Conservation (phyloP, 1,140 invertebrate genomes). For the Reticulitermes speratus region DNA sequence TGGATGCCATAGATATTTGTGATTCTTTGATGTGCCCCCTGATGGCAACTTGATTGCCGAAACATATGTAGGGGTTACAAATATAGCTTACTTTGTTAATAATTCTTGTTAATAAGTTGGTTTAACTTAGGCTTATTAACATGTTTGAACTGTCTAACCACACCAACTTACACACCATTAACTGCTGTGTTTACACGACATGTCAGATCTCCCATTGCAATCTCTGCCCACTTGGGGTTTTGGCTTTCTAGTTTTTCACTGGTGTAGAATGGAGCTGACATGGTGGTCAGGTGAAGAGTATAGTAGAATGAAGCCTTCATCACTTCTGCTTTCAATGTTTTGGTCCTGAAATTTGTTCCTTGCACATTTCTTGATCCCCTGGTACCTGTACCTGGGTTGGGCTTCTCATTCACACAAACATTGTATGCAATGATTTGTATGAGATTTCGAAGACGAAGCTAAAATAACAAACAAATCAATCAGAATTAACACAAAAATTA, state of each 20-base stretch:
- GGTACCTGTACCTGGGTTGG: constrained; percentile 25
- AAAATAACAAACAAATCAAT: constrained; percentile 40
- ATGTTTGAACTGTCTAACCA: no score
- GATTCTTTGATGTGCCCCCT: no score
- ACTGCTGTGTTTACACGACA: constrained; percentile 37
- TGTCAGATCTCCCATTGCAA: constrained; percentile 54
- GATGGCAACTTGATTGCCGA: no score
- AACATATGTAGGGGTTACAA: no score
- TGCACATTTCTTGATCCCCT: no score
- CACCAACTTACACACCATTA: background rate
- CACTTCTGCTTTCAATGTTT: constrained; percentile 15
- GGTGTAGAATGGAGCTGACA: constrained; percentile 83
- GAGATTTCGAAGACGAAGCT: constrained; percentile 69
- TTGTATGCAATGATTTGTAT: constrained; percentile 68
- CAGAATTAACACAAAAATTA: background rate
- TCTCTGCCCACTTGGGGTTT: constrained; percentile 75
- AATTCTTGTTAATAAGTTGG: no score
- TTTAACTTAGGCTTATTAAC: no score
- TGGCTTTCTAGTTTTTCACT: constrained; percentile 73
- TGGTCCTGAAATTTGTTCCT: background rate
- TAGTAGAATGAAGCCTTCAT: constrained; percentile 63
- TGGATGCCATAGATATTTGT: no score
- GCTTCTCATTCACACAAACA: constrained; percentile 48
- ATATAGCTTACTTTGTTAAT: no score
- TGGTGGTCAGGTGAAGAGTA: constrained; percentile 73